Evolutionary conservation across 2,888 invertebrate genomes (phyloP).

Genomic region (Philopedon plagiatum): DNA sequence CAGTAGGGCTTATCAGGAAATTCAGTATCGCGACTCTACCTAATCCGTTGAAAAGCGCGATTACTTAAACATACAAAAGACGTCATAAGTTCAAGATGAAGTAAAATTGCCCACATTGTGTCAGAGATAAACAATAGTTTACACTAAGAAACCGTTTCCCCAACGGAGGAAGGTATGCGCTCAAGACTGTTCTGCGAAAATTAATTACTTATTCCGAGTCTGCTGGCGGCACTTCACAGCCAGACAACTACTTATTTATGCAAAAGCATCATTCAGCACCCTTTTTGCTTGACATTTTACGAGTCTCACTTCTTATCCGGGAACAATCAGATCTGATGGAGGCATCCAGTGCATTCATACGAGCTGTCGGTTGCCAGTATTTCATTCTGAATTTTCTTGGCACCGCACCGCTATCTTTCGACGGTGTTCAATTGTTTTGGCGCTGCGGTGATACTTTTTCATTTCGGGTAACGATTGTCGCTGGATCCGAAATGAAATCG

Average conservation of each 20-base stretch:
- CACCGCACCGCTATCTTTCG: conserved; percentile 26
- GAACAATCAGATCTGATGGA: conserved; percentile 47
- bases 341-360: conserved; percentile 46
- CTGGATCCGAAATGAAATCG: not conserved
- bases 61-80: conserved; percentile 42
- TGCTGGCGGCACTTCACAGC: conserved; percentile 38
- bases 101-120: conserved; percentile 44
- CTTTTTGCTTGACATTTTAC: conserved; percentile 50
- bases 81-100: conserved; percentile 46
- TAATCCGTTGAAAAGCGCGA: conserved; percentile 38
- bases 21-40: conserved; percentile 16
- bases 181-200: conserved; percentile 35
- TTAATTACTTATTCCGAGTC: conserved; percentile 46
- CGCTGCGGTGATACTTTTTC: conserved; percentile 18
- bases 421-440: not conserved
- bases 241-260: conserved; percentile 51
- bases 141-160: conserved; percentile 42
- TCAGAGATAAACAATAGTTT: conserved; percentile 41
- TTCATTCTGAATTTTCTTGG: conserved; percentile 37
- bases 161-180: conserved; percentile 34
- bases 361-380: conserved; percentile 42
- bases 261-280: conserved; percentile 50
- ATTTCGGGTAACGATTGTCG: not conserved
- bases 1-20: too few relatives aligned
- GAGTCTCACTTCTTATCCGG: conserved; percentile 49